Evolutionary conservation across 2,888 invertebrate genomes (phyloP).

Genomic region (Furcula furcula): DNA sequence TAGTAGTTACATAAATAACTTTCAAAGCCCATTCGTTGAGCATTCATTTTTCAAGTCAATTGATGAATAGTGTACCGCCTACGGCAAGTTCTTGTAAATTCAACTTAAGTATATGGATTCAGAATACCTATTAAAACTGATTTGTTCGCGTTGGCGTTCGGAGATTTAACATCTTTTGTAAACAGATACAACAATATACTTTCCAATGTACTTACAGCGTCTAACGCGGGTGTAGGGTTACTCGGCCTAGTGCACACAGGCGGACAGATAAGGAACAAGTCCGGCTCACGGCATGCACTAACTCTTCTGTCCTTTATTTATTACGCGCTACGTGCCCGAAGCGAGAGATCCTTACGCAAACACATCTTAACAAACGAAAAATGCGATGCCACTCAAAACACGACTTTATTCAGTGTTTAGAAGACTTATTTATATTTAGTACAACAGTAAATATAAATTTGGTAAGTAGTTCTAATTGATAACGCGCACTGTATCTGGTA

Average conservation of each 20-base stretch:
- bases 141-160: neutral
- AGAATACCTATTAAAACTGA: neutral
- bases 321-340: slow-evolving; percentile 69
- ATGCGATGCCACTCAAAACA: slow-evolving; percentile 23
- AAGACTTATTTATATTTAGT: neutral
- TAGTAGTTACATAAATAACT: neutral
- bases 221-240: slow-evolving; percentile 56
- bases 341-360: slow-evolving; percentile 52
- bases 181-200: slow-evolving; percentile 31
- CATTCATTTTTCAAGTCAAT: neutral
- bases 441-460: slow-evolving; percentile 14
- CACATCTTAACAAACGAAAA: slow-evolving; percentile 25
- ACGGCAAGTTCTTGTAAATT: neutral
- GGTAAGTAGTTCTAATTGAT: slow-evolving; percentile 67
- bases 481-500: slow-evolving; percentile 67
- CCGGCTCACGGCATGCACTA: slow-evolving; percentile 58
- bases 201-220: slow-evolving; percentile 38
- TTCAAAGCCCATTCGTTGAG: neutral
- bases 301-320: slow-evolving; percentile 71
- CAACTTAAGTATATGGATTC: neutral
- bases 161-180: slow-evolving; percentile 18
- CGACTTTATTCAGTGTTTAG: slow-evolving; percentile 6
- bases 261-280: slow-evolving; percentile 66
- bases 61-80: neutral
- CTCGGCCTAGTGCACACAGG: slow-evolving; percentile 51